phyloP scores from a whole-genome alignment of 2,797 vertebrate genomes.

The Channa striata region DNA sequence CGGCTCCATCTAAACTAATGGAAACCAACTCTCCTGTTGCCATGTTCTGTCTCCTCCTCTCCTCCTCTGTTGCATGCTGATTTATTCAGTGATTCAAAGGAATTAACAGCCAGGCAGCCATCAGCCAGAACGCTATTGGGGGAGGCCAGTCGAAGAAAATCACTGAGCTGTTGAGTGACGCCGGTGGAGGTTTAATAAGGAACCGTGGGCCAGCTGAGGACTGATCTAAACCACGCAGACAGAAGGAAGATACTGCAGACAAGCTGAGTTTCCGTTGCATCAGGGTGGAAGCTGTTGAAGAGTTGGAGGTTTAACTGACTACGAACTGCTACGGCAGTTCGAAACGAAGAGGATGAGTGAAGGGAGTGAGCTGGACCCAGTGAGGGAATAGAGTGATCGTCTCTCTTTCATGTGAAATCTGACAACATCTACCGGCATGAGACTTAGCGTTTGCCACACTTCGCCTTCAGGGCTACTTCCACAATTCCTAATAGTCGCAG shows the following conservation, averaged over 20 bases:
- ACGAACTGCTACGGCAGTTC: background rate
- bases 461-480: conserved; percentile 29
- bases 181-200: conserved; percentile 31
- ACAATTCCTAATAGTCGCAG: background rate
- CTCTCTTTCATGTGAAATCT: conserved; percentile 45
- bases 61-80: conserved; percentile 35
- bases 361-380: conserved; percentile 21
- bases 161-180: conserved; percentile 46
- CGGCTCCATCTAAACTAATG: conserved; percentile 53
- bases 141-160: conserved; percentile 43
- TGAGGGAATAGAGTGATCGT: conserved; percentile 19
- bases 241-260: conserved; percentile 12
- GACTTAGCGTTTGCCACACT: conserved; percentile 1
- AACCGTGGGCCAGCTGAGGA: conserved; percentile 44
- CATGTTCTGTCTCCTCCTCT: conserved; percentile 31
- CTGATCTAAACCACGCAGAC: conserved; percentile 43
- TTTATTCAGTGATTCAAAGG: conserved; percentile 51
- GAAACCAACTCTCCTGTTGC: conserved; percentile 63
- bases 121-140: conserved; percentile 22
- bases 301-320: conserved; percentile 33
- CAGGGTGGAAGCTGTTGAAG: conserved; percentile 41
- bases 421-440: conserved; percentile 58
- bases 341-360: background rate
- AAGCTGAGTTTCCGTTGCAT: conserved; percentile 23
- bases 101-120: conserved; percentile 44